Evolutionary conservation across 2,888 invertebrate genomes (phyloP).

Genomic region (Iselma pallidipennis): DNA sequence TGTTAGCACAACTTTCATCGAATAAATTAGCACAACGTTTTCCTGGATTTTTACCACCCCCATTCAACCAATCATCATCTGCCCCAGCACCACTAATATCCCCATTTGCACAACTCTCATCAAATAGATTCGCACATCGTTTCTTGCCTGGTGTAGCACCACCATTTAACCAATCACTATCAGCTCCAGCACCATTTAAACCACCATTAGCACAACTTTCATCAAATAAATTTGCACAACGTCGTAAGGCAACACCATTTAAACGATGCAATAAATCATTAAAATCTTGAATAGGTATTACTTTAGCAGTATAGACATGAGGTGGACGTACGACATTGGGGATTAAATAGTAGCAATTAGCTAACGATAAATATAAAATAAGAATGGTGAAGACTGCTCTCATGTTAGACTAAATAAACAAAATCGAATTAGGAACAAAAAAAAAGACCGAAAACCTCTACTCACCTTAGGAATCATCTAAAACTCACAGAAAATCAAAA

Average conservation of each 20-base stretch:
- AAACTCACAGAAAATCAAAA: too few species aligned
- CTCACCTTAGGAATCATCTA: too few species aligned
- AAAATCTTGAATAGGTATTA: slow-evolving; percentile 5
- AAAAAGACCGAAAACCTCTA: too few species aligned
- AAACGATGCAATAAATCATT: slow-evolving; percentile 26
- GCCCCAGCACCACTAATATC: slow-evolving; percentile 54
- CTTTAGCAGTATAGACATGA: too few species aligned
- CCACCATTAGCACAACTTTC: slow-evolving; percentile 61
- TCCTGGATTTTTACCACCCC: slow-evolving; percentile 4
- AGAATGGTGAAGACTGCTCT: slow-evolving; percentile 4
- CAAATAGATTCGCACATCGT: slow-evolving; percentile 56
- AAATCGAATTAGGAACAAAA: too few species aligned
- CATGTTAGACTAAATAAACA: neutral
- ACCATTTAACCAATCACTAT: slow-evolving; percentile 34
- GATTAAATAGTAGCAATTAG: slow-evolving; percentile 9
- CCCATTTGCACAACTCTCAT: slow-evolving; percentile 60
- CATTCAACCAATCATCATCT: slow-evolving; percentile 12
- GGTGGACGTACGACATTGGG: slow-evolving; percentile 5
- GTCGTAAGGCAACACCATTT: slow-evolving; percentile 15
- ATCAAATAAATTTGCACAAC: slow-evolving; percentile 57
- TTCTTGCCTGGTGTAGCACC: slow-evolving; percentile 32
- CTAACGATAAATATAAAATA: slow-evolving; percentile 3
- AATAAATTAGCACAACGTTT: slow-evolving; percentile 49
- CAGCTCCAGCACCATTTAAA: slow-evolving; percentile 55
- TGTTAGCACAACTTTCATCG: slow-evolving; percentile 59